Conservation (phyloP, 2,797 vertebrate genomes). For the Xerus rutilus region DNA sequence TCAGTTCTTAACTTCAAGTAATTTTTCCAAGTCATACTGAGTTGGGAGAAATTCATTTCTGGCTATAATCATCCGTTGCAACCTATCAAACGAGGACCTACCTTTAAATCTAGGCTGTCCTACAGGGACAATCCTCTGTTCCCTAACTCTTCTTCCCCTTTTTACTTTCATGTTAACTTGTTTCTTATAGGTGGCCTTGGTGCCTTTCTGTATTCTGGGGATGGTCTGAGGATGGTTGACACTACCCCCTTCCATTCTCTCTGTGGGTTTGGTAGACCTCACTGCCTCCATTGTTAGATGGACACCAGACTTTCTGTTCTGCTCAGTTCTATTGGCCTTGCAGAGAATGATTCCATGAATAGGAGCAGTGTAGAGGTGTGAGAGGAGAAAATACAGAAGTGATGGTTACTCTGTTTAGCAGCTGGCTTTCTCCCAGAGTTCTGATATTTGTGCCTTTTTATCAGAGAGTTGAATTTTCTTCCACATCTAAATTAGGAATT, state of each 20-base stretch:
- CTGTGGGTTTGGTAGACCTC: neutral
- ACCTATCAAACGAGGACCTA: neutral
- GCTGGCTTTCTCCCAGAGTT: neutral
- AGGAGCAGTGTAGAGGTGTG: neutral
- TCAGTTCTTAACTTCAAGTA: neutral
- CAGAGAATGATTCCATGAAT: neutral
- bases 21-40: neutral
- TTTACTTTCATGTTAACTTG: slow-evolving; percentile 26
- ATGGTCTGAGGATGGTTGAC: neutral
- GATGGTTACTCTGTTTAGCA: neutral
- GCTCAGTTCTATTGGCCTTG: neutral
- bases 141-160: neutral
- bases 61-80: neutral
- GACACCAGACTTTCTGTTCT: neutral
- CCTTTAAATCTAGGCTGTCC: neutral
- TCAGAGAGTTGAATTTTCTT: slow-evolving; percentile 16
- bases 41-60: neutral
- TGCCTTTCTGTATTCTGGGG: neutral
- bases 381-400: neutral
- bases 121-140: neutral
- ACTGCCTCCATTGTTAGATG: neutral
- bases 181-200: slow-evolving; percentile 31
- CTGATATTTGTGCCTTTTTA: neutral
- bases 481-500: slow-evolving; percentile 4
- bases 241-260: neutral